These are phyloP conservation scores for Amphipyra berbera DNA, from an alignment of 2,888 invertebrate genomes.

Conservation along the genomic window DNA sequence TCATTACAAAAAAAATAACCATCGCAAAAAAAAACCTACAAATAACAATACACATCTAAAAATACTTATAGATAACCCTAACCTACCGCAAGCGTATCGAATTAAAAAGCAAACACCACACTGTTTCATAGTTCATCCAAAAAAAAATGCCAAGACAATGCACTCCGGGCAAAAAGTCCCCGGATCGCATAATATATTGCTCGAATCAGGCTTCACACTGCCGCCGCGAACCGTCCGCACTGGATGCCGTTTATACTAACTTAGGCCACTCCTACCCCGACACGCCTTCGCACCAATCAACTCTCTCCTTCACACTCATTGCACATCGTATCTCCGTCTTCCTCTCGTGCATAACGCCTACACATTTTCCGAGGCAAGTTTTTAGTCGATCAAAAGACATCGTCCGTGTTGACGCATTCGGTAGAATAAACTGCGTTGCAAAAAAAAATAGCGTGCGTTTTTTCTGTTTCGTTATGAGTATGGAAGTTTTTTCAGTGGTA, in stretches of 20 bases:
- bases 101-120: constrained; percentile 71
- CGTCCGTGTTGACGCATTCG: constrained; percentile 76
- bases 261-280: constrained; percentile 74
- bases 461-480: constrained; percentile 41
- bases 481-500: constrained; percentile 58
- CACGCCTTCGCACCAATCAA: constrained; percentile 77
- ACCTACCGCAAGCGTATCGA: constrained; percentile 76
- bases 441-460: constrained; percentile 58
- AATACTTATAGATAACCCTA: constrained; percentile 62
- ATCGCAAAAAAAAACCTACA: neutral
- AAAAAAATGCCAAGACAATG: constrained; percentile 81
- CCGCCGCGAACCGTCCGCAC: constrained; percentile 59
- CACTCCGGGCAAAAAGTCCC: constrained; percentile 78
- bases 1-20: no score
- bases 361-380: constrained; percentile 81
- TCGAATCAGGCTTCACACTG: constrained; percentile 60
- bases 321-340: constrained; percentile 68
- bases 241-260: constrained; percentile 81
- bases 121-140: constrained; percentile 78
- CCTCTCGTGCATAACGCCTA: constrained; percentile 79
- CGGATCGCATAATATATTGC: constrained; percentile 78
- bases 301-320: constrained; percentile 65
- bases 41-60: constrained; percentile 42
- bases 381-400: constrained; percentile 86
- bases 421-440: constrained; percentile 53